phyloP scores from a whole-genome alignment of 2,888 invertebrate genomes.

The Catocala sponsa region DNA sequence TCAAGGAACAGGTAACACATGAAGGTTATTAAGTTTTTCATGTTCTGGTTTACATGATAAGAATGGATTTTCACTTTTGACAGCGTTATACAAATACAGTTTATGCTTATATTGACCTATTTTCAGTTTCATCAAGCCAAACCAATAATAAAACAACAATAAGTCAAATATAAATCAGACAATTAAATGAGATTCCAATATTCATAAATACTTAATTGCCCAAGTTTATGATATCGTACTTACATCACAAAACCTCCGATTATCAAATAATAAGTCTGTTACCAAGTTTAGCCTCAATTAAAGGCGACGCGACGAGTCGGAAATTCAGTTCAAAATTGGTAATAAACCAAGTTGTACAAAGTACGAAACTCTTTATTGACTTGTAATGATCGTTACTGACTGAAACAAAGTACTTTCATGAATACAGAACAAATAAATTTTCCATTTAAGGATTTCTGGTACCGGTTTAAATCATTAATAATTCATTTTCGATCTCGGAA shows the following conservation, averaged over 20 bases:
- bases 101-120: no score
- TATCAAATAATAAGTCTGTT: slow-evolving; percentile 24
- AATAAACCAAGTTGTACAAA: slow-evolving; percentile 40
- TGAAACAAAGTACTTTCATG: slow-evolving; percentile 46
- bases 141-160: no score
- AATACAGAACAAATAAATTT: slow-evolving; percentile 50
- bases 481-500: slow-evolving; percentile 47
- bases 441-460: slow-evolving; percentile 28
- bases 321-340: slow-evolving; percentile 35
- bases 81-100: no score
- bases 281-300: slow-evolving; percentile 41
- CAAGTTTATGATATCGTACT: slow-evolving; percentile 10
- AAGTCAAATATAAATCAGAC: no score
- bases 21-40: no score
- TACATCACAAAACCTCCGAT: slow-evolving; percentile 22
- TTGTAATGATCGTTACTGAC: slow-evolving; percentile 41
- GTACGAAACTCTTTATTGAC: slow-evolving; percentile 48
- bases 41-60: no score
- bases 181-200: no score
- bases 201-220: neutral
- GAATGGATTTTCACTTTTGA: no score
- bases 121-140: no score
- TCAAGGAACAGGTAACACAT: no score
- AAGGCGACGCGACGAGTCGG: slow-evolving; percentile 17
- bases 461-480: slow-evolving; percentile 47